A percentile compares a stretch with the other conserved stretches of the same genome.
phyloP scores from a whole-genome alignment of 1,140 invertebrate genomes.

The Leptinotarsa undecemlineata region DNA sequence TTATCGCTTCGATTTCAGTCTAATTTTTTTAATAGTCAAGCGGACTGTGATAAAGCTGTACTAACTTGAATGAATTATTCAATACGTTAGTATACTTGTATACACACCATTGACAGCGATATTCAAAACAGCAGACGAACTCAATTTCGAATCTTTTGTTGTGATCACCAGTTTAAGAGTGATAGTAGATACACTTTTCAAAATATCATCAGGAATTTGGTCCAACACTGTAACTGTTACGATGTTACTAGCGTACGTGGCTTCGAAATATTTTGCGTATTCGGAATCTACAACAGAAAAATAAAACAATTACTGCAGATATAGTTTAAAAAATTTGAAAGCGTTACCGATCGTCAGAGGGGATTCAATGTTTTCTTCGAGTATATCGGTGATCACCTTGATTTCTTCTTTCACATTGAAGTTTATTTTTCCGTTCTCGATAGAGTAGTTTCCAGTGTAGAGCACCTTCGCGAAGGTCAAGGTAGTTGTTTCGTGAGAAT shows the following conservation, averaged over 20 bases:
- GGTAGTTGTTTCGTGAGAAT: neutral
- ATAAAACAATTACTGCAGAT: neutral
- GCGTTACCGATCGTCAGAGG: neutral
- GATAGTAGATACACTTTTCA: neutral
- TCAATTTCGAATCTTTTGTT: neutral
- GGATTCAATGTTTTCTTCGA: neutral
- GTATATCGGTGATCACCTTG: neutral
- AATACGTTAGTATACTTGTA: too few relatives aligned
- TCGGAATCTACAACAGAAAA: conserved; percentile 7
- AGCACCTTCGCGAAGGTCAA: neutral
- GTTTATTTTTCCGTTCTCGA: neutral
- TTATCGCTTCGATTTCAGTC: too few relatives aligned
- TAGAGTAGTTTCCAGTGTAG: neutral
- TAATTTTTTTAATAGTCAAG: too few relatives aligned
- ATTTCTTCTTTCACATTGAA: neutral
- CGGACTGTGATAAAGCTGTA: too few relatives aligned
- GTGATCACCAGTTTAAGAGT: neutral
- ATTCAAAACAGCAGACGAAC: conserved; percentile 9
- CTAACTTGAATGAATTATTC: too few relatives aligned
- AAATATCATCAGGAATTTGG: neutral
- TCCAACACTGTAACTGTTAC: neutral
- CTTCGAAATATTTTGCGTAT: conserved; percentile 6
- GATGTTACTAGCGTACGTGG: neutral
- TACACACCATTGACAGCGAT: neutral
- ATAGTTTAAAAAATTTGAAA: neutral